Conservation (phyloP, 2,113 vertebrate genomes). For the Limnothrissa miodon region DNA sequence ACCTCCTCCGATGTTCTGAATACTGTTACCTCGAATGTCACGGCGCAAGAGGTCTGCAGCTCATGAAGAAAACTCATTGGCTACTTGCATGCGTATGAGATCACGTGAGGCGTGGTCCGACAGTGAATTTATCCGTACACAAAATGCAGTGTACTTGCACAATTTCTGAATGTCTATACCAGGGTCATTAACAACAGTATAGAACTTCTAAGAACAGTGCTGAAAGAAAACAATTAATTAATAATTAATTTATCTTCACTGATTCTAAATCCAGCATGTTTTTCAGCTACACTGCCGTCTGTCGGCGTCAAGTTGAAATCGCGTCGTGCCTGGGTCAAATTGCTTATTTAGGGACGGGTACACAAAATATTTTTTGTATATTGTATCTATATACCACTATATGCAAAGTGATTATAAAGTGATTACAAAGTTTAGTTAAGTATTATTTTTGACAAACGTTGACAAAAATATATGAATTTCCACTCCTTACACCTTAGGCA, state of each 20-base stretch:
- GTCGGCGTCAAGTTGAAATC: no score
- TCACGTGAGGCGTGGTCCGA: slow-evolving; percentile 24
- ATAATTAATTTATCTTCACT: background rate
- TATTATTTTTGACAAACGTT: no score
- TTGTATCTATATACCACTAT: no score
- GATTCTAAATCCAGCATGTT: background rate
- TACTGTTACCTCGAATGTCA: slow-evolving; percentile 25
- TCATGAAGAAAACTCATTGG: background rate
- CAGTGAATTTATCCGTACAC: background rate
- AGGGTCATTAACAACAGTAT: background rate
- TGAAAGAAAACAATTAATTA: background rate
- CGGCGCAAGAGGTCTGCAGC: background rate
- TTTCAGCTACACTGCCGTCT: background rate
- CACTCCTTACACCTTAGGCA: no score
- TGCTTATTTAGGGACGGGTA: no score
- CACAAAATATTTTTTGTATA: no score
- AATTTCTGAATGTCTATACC: background rate
- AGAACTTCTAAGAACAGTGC: background rate
- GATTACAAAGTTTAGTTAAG: no score
- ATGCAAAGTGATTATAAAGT: no score
- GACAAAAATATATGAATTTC: no score
- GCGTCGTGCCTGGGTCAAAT: no score
- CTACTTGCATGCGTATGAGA: background rate
- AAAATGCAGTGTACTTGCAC: background rate
- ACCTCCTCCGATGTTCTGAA: background rate